Evolutionary conservation across 2,113 vertebrate genomes (phyloP).

Genomic region (Agapornis roseicollis): DNA sequence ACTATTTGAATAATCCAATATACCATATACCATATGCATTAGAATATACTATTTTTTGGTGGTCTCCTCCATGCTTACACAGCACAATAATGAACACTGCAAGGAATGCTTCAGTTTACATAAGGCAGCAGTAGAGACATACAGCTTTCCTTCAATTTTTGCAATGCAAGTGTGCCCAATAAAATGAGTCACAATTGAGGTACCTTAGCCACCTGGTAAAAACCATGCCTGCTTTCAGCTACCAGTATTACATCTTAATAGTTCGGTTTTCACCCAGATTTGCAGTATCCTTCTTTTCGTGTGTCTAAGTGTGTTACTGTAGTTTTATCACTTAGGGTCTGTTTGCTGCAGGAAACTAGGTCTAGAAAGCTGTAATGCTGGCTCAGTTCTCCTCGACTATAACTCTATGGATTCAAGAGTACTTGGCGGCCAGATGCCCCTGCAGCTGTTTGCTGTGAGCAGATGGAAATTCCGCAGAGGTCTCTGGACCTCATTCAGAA

Average conservation of each 20-base stretch:
- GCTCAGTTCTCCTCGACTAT: not conserved
- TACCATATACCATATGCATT: not conserved
- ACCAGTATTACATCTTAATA: not conserved
- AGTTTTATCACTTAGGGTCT: not conserved
- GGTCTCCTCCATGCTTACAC: not conserved
- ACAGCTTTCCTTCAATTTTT: not conserved
- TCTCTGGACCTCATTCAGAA: not conserved
- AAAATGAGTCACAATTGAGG: not conserved
- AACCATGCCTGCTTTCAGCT: not conserved
- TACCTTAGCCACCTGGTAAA: not conserved
- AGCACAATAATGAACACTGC: not conserved
- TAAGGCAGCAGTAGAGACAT: not conserved
- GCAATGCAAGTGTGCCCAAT: not conserved
- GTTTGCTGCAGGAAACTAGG: not conserved
- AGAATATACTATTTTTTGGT: slow-evolving; percentile 5
- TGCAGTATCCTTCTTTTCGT: not conserved
- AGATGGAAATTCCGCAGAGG: slow-evolving; percentile 24
- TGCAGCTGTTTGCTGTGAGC: not conserved
- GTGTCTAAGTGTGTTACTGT: not conserved
- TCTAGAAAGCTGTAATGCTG: not conserved
- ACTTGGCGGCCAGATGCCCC: not conserved
- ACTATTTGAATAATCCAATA: slow-evolving; percentile 27
- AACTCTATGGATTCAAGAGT: not conserved
- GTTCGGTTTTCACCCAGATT: not conserved
- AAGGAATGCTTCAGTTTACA: not conserved